phyloP scores from a whole-genome alignment of 2,113 vertebrate species.

The Apus apus region DNA sequence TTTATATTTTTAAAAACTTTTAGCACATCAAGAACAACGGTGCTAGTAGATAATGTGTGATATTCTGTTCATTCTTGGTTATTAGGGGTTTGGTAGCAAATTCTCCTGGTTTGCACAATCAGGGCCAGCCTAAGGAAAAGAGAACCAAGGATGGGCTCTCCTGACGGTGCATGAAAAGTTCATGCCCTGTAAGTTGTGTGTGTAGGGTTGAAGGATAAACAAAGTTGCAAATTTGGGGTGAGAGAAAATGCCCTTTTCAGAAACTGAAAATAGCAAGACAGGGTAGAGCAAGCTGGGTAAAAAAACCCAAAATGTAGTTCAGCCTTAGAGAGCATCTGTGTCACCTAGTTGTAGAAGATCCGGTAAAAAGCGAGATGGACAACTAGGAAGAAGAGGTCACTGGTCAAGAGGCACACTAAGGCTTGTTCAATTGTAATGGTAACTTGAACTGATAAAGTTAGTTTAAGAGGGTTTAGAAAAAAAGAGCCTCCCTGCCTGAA shows the following conservation, averaged over 20 bases:
- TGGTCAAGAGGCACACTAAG: constrained; percentile 26
- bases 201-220: neutral
- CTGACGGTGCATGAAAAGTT: neutral
- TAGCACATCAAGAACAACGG: neutral
- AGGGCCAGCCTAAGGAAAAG: neutral
- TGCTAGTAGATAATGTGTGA: neutral
- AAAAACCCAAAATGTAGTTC: neutral
- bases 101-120: neutral
- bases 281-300: neutral
- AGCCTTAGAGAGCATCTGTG: neutral
- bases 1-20: neutral
- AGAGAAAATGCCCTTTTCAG: neutral
- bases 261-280: neutral
- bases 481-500: neutral
- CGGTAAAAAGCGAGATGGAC: neutral
- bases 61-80: neutral
- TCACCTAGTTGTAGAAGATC: neutral
- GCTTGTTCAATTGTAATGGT: neutral
- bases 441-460: constrained; percentile 19
- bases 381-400: constrained; percentile 5
- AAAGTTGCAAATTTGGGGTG: neutral
- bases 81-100: neutral
- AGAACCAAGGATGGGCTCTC: neutral
- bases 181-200: neutral
- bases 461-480: neutral